Base-by-base conservation (phyloP, 2,113 vertebrate species). In the Cettia cetti region DNA sequence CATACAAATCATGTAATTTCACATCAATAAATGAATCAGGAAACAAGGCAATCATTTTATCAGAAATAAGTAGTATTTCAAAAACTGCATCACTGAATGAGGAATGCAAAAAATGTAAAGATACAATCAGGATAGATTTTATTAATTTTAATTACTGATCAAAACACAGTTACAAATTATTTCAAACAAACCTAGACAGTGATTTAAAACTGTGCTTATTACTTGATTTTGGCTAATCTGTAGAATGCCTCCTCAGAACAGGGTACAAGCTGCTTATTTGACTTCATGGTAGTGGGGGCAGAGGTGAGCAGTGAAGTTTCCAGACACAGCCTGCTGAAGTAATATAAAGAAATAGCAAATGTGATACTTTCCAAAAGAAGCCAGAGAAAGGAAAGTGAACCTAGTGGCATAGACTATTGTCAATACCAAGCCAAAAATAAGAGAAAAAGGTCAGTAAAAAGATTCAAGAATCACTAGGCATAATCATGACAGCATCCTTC, bases 211-310 rank as follows among this genome's bases (percentile, higher is more conserved):
- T 92, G 86, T 90, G 69, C 65, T 94, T 94, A 78, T 97, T 92
- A 94, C 80, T 94, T 92, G 95, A 30, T 93, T 95, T 86, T 96
- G 89, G 86, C 80, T 97, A 96, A 94, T 93, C 79, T 95, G 85
- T 92, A 94, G 96, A 96, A 95, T 92, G 80, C n/a, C 60, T 96
- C 93, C 93, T 96, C 87, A 86, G 87, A 85, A 90, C 63, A 95
- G 71, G 89, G 87, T 71, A 95, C 71, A 93, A 93, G 87, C 78
- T 94, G 95, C 93, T 94, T 91, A 95, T 95, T 91, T 95, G 90
- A 93, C 93, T 88, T 96, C 93, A 95, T 31, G 66, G 93, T 70
- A 90, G 90, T 56, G 76, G 88, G 71, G 88, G 76, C 85, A 96
- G 68, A 85, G 71, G 79, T 95, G 92, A 93, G 76, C 69, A 94